Evolutionary conservation across 2,113 vertebrate genomes (phyloP).

Genomic region (Zootoca vivipara): DNA sequence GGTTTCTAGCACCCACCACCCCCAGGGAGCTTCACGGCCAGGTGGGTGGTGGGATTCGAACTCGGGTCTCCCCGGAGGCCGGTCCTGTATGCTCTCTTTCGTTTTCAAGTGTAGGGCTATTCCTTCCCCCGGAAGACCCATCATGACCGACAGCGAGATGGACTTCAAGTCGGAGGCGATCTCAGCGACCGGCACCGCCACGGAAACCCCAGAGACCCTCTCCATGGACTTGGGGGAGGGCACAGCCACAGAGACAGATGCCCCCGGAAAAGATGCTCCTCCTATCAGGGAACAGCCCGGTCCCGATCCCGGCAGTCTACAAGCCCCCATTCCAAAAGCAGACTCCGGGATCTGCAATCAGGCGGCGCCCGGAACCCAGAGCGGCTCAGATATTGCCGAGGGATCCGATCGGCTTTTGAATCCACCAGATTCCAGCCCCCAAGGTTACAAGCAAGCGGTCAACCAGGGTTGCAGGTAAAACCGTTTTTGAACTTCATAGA

Average conservation of each 20-base stretch:
- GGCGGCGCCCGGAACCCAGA: rapidly evolving
- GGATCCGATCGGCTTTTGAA: rapidly evolving
- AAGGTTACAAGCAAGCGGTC: rapidly evolving
- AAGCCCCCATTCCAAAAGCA: rapidly evolving
- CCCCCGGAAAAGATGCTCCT: not conserved
- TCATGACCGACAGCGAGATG: slow-evolving; percentile 23
- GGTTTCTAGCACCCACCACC: no score
- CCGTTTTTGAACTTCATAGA: no score
- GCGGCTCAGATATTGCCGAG: not conserved
- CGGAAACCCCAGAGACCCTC: slow-evolving; percentile 18
- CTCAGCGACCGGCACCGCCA: rapidly evolving
- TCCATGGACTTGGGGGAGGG: slow-evolving; percentile 65
- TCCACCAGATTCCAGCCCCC: not conserved
- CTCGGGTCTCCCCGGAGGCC: no score
- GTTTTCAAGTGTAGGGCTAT: not conserved
- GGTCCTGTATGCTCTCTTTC: not conserved
- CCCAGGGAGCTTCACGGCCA: no score
- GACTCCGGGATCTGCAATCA: not conserved
- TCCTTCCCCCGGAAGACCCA: not conserved
- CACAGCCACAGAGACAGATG: rapidly evolving
- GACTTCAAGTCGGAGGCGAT: slow-evolving; percentile 24
- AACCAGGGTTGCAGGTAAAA: not conserved
- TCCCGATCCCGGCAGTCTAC: no score
- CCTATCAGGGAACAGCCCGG: no score
- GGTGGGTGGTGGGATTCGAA: no score